A percentile compares a stretch with the other conserved stretches of the same genome.
These are phyloP conservation scores for Pammene aurita DNA, from an alignment of 2,888 invertebrate species.

Conservation along the genomic window DNA sequence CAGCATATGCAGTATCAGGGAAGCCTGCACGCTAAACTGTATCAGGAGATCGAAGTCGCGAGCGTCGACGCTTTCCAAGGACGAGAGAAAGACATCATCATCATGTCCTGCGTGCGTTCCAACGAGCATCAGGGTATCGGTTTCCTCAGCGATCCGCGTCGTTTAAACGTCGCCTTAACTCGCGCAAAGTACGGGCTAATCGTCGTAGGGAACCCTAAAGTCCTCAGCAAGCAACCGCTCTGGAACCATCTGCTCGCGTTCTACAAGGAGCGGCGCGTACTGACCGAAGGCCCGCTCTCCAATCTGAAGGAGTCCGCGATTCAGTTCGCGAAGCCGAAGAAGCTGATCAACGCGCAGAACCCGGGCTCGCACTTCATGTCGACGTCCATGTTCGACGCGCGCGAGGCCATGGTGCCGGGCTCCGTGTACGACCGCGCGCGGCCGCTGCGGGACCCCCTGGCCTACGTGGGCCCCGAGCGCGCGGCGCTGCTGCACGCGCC, in stretches of 20 bases:
- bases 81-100: conserved; percentile 99
- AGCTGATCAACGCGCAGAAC: conserved; percentile 95
- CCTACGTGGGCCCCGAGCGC: conserved; percentile 94
- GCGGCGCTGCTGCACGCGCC: conserved; percentile 90
- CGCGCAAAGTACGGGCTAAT: conserved; percentile 99
- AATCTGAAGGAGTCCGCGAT: conserved; percentile 98
- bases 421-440: conserved; percentile 94
- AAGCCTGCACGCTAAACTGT: conserved; percentile 96
- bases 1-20: conserved; percentile 99
- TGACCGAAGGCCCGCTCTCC: conserved; percentile 98
- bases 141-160: conserved; percentile 98
- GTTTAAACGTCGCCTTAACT: conserved; percentile 98
- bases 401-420: conserved; percentile 97
- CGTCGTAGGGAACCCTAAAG: conserved; percentile 99
- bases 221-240: conserved; percentile 97
- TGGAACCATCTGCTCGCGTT: conserved; percentile 99
- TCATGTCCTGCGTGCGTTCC: conserved; percentile 99
- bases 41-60: conserved; percentile 99
- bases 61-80: conserved; percentile 99
- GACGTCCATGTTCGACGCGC: conserved; percentile 97
- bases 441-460: conserved; percentile 94
- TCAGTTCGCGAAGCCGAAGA: conserved; percentile 98
- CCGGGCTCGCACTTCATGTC: conserved; percentile 99
- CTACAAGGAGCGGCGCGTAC: conserved; percentile 98
- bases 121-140: conserved; percentile 99